phyloP scores from a whole-genome alignment of 2,888 invertebrate species.

The Xestia sexstrigata region DNA sequence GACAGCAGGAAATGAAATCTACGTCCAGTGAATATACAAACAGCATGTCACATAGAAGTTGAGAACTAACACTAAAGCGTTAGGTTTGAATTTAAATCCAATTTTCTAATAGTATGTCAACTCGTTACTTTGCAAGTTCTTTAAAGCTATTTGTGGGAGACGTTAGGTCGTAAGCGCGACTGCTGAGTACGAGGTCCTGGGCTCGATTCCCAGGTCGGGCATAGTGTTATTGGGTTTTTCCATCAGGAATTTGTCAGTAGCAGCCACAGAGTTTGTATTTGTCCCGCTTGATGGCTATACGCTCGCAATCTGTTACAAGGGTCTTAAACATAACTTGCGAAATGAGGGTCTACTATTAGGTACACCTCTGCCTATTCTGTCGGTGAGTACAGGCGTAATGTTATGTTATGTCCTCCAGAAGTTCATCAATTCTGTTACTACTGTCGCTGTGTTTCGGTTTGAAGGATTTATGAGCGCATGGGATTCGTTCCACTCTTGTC shows the following conservation, averaged over 20 bases:
- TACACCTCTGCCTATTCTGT: too few relatives aligned
- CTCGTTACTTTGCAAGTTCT: not conserved
- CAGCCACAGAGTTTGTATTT: too few relatives aligned
- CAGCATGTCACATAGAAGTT: constrained; percentile 24
- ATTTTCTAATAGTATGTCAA: constrained; percentile 18
- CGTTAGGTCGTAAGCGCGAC: not conserved
- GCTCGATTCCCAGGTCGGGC: too few relatives aligned
- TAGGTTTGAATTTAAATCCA: constrained; percentile 27
- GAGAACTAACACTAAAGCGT: constrained; percentile 22
- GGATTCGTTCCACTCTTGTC: not conserved
- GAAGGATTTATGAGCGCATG: not conserved
- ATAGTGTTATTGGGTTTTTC: too few relatives aligned
- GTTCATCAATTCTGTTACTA: not conserved
- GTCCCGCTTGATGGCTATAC: too few relatives aligned
- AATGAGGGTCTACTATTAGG: too few relatives aligned
- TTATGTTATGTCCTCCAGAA: too few relatives aligned
- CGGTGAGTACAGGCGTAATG: too few relatives aligned
- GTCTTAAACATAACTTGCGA: too few relatives aligned
- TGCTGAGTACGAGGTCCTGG: too few relatives aligned
- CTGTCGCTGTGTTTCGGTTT: not conserved
- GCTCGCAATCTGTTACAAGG: too few relatives aligned
- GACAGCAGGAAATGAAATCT: constrained; percentile 58
- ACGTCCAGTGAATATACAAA: constrained; percentile 23
- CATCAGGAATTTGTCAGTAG: too few relatives aligned
- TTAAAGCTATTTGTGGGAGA: not conserved